Evolutionary conservation across 2,888 invertebrate genomes (phyloP).

Genomic region (Cheilosia vulpina): DNA sequence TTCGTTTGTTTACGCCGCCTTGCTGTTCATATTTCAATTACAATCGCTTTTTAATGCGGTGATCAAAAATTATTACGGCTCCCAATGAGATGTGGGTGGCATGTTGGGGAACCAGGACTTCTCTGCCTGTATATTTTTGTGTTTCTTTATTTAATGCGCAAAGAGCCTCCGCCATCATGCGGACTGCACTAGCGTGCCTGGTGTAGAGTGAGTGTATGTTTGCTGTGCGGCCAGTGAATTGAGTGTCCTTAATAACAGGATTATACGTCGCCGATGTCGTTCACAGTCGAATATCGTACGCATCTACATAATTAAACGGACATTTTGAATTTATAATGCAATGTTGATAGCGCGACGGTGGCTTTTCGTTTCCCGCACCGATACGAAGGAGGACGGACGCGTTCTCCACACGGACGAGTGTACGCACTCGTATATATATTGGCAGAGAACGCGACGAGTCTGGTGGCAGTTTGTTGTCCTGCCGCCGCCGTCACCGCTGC

Average conservation of each 20-base stretch:
- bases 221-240: conserved; percentile 66
- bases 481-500: conserved; percentile 20
- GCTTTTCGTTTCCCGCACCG: conserved; percentile 36
- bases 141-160: conserved; percentile 21
- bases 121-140: conserved; percentile 3
- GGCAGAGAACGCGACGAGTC: neutral
- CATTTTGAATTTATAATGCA: conserved; percentile 75
- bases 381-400: conserved; percentile 26
- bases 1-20: conserved; percentile 59
- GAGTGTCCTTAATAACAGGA: conserved; percentile 74
- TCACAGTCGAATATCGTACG: conserved; percentile 72
- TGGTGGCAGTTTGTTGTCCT: neutral
- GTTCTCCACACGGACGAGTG: conserved; percentile 14
- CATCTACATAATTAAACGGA: conserved; percentile 75
- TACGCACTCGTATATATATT: neutral
- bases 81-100: conserved; percentile 9
- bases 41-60: conserved; percentile 74
- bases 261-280: conserved; percentile 72
- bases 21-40: conserved; percentile 74
- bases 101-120: neutral
- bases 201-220: conserved; percentile 29
- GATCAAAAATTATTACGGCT: conserved; percentile 72
- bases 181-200: conserved; percentile 3
- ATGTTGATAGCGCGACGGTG: conserved; percentile 69
- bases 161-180: conserved; percentile 9